Percentiles rank a stretch among this genome's conserved stretches.
phyloP scores from a whole-genome alignment of 2,113 vertebrate species.

The Daubentonia madagascariensis region DNA sequence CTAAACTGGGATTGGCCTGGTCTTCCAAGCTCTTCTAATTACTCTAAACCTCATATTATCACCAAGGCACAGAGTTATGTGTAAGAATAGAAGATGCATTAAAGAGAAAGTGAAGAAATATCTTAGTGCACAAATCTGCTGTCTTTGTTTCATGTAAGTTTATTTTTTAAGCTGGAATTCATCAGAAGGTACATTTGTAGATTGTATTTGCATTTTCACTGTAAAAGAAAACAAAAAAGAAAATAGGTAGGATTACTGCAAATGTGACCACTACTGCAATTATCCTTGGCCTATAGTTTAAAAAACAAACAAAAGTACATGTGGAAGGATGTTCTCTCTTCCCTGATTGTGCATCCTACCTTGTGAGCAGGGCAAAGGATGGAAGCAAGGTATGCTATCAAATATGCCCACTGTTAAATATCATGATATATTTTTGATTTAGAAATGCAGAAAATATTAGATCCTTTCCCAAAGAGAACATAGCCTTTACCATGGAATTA shows the following conservation, averaged over 20 bases:
- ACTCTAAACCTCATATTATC: neutral
- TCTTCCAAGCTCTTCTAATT: neutral
- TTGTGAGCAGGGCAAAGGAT: accelerated
- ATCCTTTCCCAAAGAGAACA: conserved; percentile 54
- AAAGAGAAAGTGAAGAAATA: neutral
- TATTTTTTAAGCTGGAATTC: neutral
- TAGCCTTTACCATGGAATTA: conserved; percentile 51
- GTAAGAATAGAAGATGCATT: neutral
- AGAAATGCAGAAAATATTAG: conserved; percentile 66
- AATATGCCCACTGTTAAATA: neutral
- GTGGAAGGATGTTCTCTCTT: neutral
- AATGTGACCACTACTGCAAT: neutral
- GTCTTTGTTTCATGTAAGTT: neutral
- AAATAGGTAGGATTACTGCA: accelerated
- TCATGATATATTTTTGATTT: neutral
- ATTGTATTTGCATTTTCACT: neutral
- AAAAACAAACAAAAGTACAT: neutral
- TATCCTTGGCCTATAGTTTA: neutral
- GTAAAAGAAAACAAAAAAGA: neutral
- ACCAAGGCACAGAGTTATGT: neutral
- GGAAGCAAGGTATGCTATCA: neutral
- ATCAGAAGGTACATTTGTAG: neutral
- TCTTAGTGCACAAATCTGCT: neutral
- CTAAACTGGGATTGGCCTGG: neutral
- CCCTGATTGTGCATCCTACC: accelerated